Evolutionary conservation across 2,888 invertebrate species (phyloP).

Genomic region (Pammene aurita): DNA sequence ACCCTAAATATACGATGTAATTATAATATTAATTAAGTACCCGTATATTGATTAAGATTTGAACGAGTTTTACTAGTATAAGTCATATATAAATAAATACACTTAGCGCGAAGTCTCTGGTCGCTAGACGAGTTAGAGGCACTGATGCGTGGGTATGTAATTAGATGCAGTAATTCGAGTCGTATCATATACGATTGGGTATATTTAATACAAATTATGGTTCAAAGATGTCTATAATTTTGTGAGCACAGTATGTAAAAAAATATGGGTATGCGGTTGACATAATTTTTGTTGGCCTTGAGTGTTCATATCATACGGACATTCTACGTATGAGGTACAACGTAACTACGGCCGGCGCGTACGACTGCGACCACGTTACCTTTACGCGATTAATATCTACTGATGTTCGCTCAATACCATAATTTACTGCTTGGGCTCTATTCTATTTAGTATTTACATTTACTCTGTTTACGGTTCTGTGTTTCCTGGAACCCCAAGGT

Average conservation of each 20-base stretch:
- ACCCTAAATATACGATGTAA: background rate
- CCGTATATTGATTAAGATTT: background rate
- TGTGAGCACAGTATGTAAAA: slow-evolving; percentile 12
- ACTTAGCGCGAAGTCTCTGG: slow-evolving; percentile 6
- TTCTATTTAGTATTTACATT: too few species aligned
- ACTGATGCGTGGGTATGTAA: slow-evolving; percentile 29
- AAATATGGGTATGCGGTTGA: slow-evolving; percentile 32
- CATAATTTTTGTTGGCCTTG: slow-evolving; percentile 35
- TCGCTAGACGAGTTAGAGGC: slow-evolving; percentile 12
- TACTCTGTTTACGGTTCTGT: too few species aligned
- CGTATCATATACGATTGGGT: slow-evolving; percentile 31
- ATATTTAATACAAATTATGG: slow-evolving; percentile 30
- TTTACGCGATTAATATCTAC: background rate
- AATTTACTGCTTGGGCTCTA: too few species aligned
- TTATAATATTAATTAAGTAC: background rate
- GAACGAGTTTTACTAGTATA: background rate
- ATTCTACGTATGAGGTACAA: slow-evolving; percentile 17
- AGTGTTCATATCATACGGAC: slow-evolving; percentile 16
- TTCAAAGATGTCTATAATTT: slow-evolving; percentile 26
- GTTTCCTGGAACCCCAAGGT: too few species aligned
- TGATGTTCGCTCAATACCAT: too few species aligned
- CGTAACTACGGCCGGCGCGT: background rate
- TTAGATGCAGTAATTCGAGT: slow-evolving; percentile 30
- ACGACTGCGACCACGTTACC: background rate
- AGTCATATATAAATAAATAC: background rate